phyloP scores from a whole-genome alignment of 2,797 vertebrate species.

The Sus cebifrons region DNA sequence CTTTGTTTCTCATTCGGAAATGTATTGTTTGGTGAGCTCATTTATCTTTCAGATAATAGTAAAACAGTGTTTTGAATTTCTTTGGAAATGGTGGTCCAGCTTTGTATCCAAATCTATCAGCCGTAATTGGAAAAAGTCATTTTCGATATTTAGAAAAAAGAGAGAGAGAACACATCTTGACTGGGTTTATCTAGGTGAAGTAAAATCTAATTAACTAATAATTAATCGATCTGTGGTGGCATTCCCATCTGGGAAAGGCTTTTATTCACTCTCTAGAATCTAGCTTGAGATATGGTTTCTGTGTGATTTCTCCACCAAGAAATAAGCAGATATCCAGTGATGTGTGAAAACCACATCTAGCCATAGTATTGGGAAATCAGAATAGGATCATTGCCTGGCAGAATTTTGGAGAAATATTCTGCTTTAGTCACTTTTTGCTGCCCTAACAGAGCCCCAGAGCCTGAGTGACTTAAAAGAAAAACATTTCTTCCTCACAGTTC shows the following conservation, averaged over 20 bases:
- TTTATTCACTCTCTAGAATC: not conserved
- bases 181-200: not conserved
- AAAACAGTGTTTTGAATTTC: slow-evolving; percentile 79
- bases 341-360: not conserved
- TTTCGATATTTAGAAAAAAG: not conserved
- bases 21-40: slow-evolving; percentile 78
- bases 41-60: slow-evolving; percentile 81
- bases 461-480: not conserved
- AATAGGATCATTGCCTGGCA: not conserved
- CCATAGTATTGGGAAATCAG: not conserved
- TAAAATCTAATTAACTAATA: not conserved
- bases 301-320: not conserved
- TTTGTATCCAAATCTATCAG: slow-evolving; percentile 71
- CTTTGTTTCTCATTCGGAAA: slow-evolving; percentile 75
- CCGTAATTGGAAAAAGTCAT: slow-evolving; percentile 57
- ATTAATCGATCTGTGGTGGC: not conserved
- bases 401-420: not conserved
- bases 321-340: not conserved
- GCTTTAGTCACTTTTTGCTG: not conserved
- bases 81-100: slow-evolving; percentile 64
- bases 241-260: not conserved
- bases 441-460: not conserved
- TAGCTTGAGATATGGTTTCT: not conserved
- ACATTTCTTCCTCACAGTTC: not conserved
- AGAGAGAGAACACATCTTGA: not conserved